Conservation (phyloP, 2,113 vertebrate species). For the Calidris pugnax region DNA sequence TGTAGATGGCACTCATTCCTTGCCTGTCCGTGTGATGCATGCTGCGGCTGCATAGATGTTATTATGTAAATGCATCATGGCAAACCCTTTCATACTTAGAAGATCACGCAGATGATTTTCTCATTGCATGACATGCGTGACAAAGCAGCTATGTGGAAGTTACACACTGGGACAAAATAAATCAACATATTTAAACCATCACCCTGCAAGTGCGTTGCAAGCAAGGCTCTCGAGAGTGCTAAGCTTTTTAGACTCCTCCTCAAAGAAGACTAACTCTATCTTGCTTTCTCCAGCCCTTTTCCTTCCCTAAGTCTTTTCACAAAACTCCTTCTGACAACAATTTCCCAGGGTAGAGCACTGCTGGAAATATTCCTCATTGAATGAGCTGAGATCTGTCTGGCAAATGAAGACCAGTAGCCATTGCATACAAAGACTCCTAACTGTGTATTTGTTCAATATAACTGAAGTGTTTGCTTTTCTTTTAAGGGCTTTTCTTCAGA, state of each 20-base stretch:
- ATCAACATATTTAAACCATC: background rate
- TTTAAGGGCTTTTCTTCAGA: background rate
- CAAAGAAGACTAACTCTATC: background rate
- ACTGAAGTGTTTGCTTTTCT: background rate
- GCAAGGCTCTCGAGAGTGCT: background rate
- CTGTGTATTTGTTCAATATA: background rate
- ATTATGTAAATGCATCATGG: background rate
- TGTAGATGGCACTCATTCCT: constrained; percentile 55
- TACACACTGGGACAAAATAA: constrained; percentile 8
- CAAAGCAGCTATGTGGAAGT: background rate
- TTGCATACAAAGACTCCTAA: background rate
- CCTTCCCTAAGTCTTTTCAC: background rate
- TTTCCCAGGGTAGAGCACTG: background rate
- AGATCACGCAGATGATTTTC: constrained; percentile 4
- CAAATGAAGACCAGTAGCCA: background rate
- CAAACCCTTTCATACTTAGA: background rate
- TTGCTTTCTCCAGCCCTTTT: background rate
- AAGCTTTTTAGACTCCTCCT: background rate
- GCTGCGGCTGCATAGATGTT: background rate
- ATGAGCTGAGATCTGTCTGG: background rate
- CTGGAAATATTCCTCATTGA: background rate
- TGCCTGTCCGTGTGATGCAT: background rate
- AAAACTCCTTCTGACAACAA: background rate
- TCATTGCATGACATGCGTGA: background rate
- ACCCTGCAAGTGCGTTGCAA: background rate